Evolutionary conservation across 2,888 invertebrate species (phyloP).

Genomic region (Phyllotreta cruciferae): DNA sequence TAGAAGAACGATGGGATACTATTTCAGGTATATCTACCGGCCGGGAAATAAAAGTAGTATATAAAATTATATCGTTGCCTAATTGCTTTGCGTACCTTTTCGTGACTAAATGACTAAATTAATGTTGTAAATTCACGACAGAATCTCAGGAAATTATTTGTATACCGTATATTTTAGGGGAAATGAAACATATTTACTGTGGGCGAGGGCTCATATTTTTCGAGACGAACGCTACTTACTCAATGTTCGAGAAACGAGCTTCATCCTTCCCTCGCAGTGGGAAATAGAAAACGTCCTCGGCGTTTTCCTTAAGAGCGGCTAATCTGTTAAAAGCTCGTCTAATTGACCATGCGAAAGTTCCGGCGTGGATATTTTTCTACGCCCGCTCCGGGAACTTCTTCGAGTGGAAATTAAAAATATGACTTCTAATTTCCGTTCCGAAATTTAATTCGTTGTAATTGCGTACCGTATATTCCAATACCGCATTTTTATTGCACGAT

Average conservation of each 20-base stretch:
- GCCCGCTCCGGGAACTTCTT: not conserved
- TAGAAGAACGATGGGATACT: not conserved
- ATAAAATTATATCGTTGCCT: no score
- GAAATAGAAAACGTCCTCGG: conserved; percentile 27
- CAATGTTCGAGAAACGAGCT: conserved; percentile 13
- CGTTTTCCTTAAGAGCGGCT: conserved; percentile 26
- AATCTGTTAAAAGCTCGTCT: conserved; percentile 34
- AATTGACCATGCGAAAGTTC: conserved; percentile 31
- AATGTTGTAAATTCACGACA: no score
- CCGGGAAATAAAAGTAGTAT: not conserved
- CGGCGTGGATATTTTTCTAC: conserved; percentile 27
- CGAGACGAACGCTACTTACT: conserved; percentile 17
- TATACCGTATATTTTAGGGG: not conserved
- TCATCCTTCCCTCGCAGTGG: conserved; percentile 1
- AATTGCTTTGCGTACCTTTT: no score
- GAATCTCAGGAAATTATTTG: not conserved
- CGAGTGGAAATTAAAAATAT: not conserved
- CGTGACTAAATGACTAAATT: no score
- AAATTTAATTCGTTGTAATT: no score
- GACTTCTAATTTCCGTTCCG: no score
- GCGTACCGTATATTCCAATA: no score
- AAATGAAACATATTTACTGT: conserved; percentile 15
- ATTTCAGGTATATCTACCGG: not conserved
- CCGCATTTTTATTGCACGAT: no score
- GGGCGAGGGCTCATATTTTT: conserved; percentile 12